Conservation (phyloP, 2,797 vertebrate species). For the Cyprinodon diabolis region DNA sequence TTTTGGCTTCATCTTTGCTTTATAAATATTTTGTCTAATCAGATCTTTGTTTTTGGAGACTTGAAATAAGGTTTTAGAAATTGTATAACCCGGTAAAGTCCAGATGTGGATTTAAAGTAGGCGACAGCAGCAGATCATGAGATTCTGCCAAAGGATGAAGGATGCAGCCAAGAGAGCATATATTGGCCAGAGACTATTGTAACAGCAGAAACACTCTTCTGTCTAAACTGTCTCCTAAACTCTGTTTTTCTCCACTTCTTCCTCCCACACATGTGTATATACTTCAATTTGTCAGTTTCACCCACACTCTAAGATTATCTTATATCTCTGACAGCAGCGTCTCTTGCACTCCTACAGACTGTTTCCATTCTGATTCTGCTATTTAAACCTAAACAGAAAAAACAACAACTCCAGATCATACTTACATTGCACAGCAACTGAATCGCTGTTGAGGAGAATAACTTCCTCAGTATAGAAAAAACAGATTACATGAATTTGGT, state of each 20-base stretch:
- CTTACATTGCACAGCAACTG: conserved; percentile 34
- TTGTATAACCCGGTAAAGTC: neutral
- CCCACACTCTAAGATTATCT: conserved; percentile 23
- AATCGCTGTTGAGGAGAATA: conserved; percentile 55
- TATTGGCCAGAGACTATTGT: conserved; percentile 22
- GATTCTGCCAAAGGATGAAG: conserved; percentile 34
- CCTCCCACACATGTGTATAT: conserved; percentile 19
- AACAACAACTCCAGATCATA: conserved; percentile 17
- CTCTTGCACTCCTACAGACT: conserved; percentile 35
- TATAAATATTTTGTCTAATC: neutral
- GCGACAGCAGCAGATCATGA: conserved; percentile 14
- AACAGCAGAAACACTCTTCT: conserved; percentile 16
- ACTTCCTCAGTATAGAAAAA: conserved; percentile 60
- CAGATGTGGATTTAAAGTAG: conserved; percentile 11
- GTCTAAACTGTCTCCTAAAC: conserved; percentile 25
- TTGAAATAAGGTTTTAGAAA: neutral
- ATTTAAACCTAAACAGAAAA: conserved; percentile 49
- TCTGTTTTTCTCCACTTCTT: conserved; percentile 27
- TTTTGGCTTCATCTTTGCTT: neutral
- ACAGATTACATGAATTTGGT: conserved; percentile 70
- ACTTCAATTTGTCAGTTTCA: conserved; percentile 17
- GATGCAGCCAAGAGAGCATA: conserved; percentile 26
- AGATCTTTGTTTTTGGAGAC: neutral
- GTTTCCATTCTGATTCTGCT: conserved; percentile 39
- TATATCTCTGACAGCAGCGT: conserved; percentile 24